Conservation (phyloP, 2,797 vertebrate species). For the Sphenodon punctatus region DNA sequence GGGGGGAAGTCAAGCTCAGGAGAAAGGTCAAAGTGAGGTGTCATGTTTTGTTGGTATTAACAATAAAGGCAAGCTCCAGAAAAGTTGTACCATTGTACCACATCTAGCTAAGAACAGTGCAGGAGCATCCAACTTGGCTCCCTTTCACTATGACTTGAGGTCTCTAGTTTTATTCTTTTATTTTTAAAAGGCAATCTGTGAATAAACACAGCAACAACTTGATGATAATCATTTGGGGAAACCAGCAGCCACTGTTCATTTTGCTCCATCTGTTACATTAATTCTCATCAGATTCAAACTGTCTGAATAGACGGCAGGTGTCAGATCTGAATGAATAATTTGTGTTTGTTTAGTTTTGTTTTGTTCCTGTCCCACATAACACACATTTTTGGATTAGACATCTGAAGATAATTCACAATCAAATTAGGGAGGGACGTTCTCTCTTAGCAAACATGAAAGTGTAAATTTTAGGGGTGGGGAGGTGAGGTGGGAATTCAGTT, state of each 20-base stretch:
- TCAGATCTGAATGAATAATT: slow-evolving; percentile 45
- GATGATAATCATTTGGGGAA: slow-evolving; percentile 35
- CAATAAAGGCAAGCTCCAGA: neutral
- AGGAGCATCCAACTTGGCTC: neutral
- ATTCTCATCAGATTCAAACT: slow-evolving; percentile 57
- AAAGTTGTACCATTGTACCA: neutral
- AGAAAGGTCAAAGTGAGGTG: neutral
- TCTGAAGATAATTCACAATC: slow-evolving; percentile 44
- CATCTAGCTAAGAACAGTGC: neutral
- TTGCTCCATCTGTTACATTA: slow-evolving; percentile 55
- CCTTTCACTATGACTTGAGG: neutral
- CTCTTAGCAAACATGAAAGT: neutral
- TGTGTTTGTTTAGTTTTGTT: slow-evolving; percentile 50
- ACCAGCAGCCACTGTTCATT: slow-evolving; percentile 21
- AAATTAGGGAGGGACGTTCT: neutral
- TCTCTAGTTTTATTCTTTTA: neutral
- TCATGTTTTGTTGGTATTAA: neutral
- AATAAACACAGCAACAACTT: neutral
- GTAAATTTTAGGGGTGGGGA: neutral
- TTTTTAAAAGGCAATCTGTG: neutral
- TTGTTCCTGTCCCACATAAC: slow-evolving; percentile 27
- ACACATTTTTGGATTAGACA: slow-evolving; percentile 40
- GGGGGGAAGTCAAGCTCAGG: neutral
- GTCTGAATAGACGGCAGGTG: slow-evolving; percentile 54
- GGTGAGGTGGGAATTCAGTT: too few species aligned